These are phyloP conservation scores for Ceratoteleas bidentatus DNA, from an alignment of 1,140 invertebrate genomes.

Conservation along the genomic window DNA sequence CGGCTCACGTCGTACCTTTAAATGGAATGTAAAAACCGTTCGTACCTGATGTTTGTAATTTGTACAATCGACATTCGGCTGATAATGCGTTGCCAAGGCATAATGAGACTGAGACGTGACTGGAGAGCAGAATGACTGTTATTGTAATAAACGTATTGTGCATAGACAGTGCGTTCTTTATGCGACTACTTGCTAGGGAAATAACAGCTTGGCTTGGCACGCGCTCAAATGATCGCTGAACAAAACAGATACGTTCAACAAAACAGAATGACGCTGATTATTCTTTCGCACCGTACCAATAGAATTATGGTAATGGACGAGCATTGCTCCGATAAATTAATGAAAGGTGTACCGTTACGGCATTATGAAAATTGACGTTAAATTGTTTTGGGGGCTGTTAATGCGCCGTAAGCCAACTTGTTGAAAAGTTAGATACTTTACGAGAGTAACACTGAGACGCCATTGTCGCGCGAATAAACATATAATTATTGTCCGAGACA, in stretches of 20 bases:
- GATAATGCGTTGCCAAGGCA: slow-evolving; percentile 43
- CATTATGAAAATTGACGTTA: slow-evolving; percentile 56
- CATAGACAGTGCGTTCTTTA: slow-evolving; percentile 46
- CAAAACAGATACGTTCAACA: slow-evolving; percentile 51
- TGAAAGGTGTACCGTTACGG: slow-evolving; percentile 43
- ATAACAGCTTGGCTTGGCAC: slow-evolving; percentile 61
- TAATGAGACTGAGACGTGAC: slow-evolving; percentile 55
- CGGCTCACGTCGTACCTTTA: not conserved
- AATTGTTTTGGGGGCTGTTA: slow-evolving; percentile 50
- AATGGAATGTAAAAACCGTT: slow-evolving; percentile 18
- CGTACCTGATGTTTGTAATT: slow-evolving; percentile 40
- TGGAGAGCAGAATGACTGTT: slow-evolving; percentile 48
- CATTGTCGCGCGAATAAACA: slow-evolving; percentile 36
- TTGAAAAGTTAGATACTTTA: slow-evolving; percentile 42
- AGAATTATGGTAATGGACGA: slow-evolving; percentile 54
- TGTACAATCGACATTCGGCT: slow-evolving; percentile 52
- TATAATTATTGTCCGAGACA: slow-evolving; percentile 45
- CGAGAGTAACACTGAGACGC: slow-evolving; percentile 6
- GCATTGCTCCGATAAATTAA: slow-evolving; percentile 33
- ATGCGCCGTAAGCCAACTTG: slow-evolving; percentile 31
- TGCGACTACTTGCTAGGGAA: slow-evolving; percentile 54
- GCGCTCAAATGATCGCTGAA: slow-evolving; percentile 44
- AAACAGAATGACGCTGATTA: slow-evolving; percentile 52
- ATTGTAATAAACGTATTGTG: slow-evolving; percentile 64
- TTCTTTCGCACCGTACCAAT: slow-evolving; percentile 34